Conservation (phyloP, 2,113 vertebrate species). For the Neomonachus schauinslandi region DNA sequence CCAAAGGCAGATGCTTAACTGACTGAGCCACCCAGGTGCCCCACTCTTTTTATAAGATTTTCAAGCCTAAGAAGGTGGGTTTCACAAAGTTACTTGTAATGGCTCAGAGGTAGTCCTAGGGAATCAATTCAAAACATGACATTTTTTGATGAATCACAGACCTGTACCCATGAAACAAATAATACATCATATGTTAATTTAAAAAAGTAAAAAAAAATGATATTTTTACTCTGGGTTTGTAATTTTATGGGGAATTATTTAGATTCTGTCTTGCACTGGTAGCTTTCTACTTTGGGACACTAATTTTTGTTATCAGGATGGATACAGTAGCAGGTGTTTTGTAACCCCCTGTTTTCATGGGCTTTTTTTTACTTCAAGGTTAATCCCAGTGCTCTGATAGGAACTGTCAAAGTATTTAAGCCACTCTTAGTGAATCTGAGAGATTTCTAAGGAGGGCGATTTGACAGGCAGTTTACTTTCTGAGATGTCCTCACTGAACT, state of each 20-base stretch:
- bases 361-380: not conserved
- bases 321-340: not conserved
- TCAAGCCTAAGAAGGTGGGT: not conserved
- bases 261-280: not conserved
- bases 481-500: not conserved
- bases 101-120: not conserved
- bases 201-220: not conserved
- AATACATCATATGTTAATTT: no score
- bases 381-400: not conserved
- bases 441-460: not conserved
- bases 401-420: not conserved
- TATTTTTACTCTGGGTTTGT: not conserved
- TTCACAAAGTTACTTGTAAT: not conserved
- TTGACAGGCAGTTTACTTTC: not conserved
- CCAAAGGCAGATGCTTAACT: not conserved
- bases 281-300: not conserved
- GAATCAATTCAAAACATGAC: not conserved
- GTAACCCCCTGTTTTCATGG: not conserved
- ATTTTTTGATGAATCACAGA: not conserved
- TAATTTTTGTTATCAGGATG: not conserved
- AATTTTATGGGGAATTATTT: not conserved
- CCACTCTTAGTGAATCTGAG: not conserved
- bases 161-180: no score
- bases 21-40: not conserved
- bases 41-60: not conserved